Conservation (phyloP, 2,113 vertebrate species). For the Xiphophorus maculatus region DNA sequence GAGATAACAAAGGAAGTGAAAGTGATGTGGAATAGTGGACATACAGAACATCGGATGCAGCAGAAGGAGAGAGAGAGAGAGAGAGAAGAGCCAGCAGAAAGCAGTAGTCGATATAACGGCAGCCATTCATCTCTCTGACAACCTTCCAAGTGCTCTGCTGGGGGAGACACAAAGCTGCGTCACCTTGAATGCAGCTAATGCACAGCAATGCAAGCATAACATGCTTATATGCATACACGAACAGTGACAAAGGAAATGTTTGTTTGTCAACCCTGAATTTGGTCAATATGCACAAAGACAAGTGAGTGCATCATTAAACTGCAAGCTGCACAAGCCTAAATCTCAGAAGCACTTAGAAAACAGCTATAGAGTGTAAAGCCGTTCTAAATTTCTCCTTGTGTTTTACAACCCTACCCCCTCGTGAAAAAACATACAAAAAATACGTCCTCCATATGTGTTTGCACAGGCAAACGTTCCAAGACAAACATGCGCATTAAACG, state of each 20-base stretch:
- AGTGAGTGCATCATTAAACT: slow-evolving; percentile 18
- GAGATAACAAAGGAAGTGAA: slow-evolving; percentile 43
- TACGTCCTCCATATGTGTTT: slow-evolving; percentile 3
- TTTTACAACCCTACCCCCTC: slow-evolving; percentile 3
- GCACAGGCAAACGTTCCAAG: slow-evolving; percentile 13
- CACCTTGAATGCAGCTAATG: slow-evolving; percentile 65
- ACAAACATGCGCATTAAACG: slow-evolving; percentile 27
- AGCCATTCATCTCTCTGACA: slow-evolving; percentile 85
- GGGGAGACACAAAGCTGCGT: slow-evolving; percentile 74
- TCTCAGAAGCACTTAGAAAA: slow-evolving; percentile 4
- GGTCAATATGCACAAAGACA: slow-evolving; percentile 7
- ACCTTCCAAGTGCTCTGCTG: slow-evolving; percentile 73
- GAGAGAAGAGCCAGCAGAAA: slow-evolving; percentile 53
- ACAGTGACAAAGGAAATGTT: slow-evolving; percentile 19
- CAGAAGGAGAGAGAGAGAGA: slow-evolving; percentile 42
- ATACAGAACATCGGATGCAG: slow-evolving; percentile 23
- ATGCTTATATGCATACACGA: slow-evolving; percentile 20
- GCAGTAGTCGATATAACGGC: slow-evolving; percentile 78
- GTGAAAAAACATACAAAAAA: neutral
- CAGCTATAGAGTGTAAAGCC: slow-evolving; percentile 6
- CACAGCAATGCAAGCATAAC: slow-evolving; percentile 10
- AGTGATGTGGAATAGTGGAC: slow-evolving; percentile 38
- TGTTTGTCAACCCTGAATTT: slow-evolving; percentile 20
- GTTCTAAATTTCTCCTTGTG: neutral
- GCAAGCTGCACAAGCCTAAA: neutral